A percentile compares a stretch with the other conserved stretches of the same genome.
Evolutionary conservation across 1,140 invertebrate genomes (phyloP).

Genomic region (Lepidurus packardi): DNA sequence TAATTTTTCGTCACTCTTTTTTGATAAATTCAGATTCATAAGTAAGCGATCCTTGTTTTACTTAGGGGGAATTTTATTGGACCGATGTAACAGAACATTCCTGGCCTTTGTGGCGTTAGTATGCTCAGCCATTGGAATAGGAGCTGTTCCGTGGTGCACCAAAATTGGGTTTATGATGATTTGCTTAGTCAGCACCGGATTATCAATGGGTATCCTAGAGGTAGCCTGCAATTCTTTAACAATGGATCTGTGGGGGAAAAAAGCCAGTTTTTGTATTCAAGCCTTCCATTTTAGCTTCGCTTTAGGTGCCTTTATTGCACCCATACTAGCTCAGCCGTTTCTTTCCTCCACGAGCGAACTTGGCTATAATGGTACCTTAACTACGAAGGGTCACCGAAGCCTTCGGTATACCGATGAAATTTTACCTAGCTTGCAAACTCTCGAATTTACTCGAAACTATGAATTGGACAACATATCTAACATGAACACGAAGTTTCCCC

Average conservation of each 20-base stretch:
- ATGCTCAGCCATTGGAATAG: conserved; percentile 35
- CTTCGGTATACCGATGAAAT: too few species aligned
- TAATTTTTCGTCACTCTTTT: conserved; percentile 31
- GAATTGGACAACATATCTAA: too few species aligned
- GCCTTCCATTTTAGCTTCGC: conserved; percentile 52
- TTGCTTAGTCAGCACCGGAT: conserved; percentile 44
- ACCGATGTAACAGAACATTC: conserved; percentile 38
- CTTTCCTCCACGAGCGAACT: conserved; percentile 33
- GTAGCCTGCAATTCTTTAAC: conserved; percentile 51
- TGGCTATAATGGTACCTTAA: not conserved
- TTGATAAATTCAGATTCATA: conserved; percentile 19
- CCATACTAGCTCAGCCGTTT: conserved; percentile 49
- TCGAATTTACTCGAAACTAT: too few species aligned
- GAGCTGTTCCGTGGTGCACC: conserved; percentile 39
- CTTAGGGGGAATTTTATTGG: conserved; percentile 39
- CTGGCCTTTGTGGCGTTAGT: conserved; percentile 37
- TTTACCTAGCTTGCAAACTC: too few species aligned
- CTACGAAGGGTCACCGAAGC: not conserved
- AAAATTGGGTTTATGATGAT: conserved; percentile 40
- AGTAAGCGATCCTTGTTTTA: conserved; percentile 30
- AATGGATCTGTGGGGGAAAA: conserved; percentile 49
- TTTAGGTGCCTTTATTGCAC: conserved; percentile 51
- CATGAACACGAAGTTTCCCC: too few species aligned
- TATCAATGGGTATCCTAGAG: conserved; percentile 47
- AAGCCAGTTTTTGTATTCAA: conserved; percentile 50